Conservation (phyloP, 2,113 vertebrate species). For the Tautogolabrus adspersus region DNA sequence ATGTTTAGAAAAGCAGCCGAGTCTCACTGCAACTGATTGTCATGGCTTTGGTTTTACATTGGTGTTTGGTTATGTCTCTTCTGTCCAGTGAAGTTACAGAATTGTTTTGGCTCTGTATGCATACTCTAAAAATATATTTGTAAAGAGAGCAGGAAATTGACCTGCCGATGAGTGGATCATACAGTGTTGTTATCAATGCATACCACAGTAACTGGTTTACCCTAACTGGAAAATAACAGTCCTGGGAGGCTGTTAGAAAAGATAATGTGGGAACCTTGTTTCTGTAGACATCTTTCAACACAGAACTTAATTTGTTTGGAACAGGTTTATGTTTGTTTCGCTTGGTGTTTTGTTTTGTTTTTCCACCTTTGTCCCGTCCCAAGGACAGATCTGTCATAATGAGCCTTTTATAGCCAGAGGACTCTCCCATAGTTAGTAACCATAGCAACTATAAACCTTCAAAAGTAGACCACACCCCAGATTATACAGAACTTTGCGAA, state of each 20-base stretch:
- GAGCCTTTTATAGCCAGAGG: slow-evolving; percentile 23
- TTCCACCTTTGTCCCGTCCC: slow-evolving; percentile 56
- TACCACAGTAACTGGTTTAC: no score
- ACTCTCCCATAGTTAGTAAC: slow-evolving; percentile 22
- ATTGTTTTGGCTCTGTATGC: no score
- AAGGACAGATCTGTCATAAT: neutral
- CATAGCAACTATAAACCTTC: slow-evolving; percentile 30
- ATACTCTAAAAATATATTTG: no score
- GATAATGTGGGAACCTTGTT: no score
- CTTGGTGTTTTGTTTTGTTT: slow-evolving; percentile 7
- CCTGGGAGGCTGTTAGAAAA: no score
- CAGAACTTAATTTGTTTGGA: slow-evolving; percentile 27
- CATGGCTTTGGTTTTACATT: no score
- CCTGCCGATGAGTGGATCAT: no score
- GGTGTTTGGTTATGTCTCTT: neutral
- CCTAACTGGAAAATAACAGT: no score
- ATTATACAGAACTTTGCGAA: neutral
- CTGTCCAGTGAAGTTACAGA: no score
- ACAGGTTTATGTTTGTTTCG: slow-evolving; percentile 24
- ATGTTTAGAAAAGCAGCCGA: neutral
- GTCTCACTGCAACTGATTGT: neutral
- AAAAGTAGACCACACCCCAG: neutral
- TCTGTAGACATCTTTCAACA: neutral
- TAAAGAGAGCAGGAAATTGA: no score
- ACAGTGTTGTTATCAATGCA: no score